Base-by-base conservation (phyloP, 1,140 invertebrate species). In the Lordiphosa clarofinis region DNA sequence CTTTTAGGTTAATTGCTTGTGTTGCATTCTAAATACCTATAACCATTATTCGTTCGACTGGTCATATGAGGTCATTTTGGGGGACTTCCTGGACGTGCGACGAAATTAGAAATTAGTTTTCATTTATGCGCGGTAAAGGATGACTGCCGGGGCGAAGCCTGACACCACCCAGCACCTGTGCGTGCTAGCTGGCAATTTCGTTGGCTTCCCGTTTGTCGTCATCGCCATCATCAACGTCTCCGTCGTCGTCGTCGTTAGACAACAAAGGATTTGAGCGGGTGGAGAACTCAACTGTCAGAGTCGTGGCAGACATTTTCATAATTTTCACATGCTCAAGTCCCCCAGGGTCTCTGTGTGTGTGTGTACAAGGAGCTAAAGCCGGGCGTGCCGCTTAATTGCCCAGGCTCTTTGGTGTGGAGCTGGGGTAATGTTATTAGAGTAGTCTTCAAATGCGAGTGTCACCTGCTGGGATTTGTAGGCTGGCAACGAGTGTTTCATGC, bases 1-100 rank as follows among this genome's bases (percentile, higher is more conserved):
- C 75, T 82, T 81, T 81, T 81, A 81, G 75, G 76, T 82, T 81
- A 81, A 81, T 81, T 82, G 75, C 75, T 56, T 66, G 48, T 55
- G 53, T 64, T 49, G 56, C 69, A 75, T 56, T 67, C 52, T 33
- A 28, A 28, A 28, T 28, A 44, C 44, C 36, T 7, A 31, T 12
- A 40, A 31, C 61, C 49, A 59, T 59, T 52, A 55, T 61, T 46
- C 56, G 58, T 53, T 56, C 56, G 60, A 44, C 56, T 31, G 33
- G 15, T 38, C 13, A 81, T 57, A 81, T 81, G 75, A 81, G 75
- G 71, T 81, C 75, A 81, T 71, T 68, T 64, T n/a, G 43, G 42
- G 39, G 46, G 33, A 49, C 46, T 57, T 67, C 64, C 61, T 47
- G 72, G 57, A 56, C 52, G 50, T 63, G 53, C 28, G 39, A 28